phyloP scores from a whole-genome alignment of 2,113 vertebrate genomes.

The Trachemys scripta region DNA sequence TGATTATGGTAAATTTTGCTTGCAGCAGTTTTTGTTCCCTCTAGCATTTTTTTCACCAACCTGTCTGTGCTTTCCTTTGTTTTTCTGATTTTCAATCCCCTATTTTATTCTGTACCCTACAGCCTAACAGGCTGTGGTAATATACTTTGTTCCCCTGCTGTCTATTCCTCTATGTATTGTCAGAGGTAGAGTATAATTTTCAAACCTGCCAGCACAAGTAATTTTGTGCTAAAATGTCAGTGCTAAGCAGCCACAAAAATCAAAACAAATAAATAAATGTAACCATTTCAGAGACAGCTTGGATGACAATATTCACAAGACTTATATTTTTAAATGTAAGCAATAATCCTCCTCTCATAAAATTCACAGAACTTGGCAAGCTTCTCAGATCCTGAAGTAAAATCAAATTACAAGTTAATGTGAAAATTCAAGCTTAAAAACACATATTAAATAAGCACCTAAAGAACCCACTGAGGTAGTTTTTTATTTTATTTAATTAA shows the following conservation, averaged over 20 bases:
- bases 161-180: conserved; percentile 30
- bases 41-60: conserved; percentile 39
- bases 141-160: conserved; percentile 24
- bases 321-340: background rate
- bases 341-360: background rate
- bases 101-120: conserved; percentile 33
- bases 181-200: conserved; percentile 23
- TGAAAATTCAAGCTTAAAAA: background rate
- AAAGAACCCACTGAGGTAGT: fast-evolving
- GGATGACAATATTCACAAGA: background rate
- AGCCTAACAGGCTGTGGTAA: conserved; percentile 47
- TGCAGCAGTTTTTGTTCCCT: conserved; percentile 69
- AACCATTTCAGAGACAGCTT: conserved; percentile 10
- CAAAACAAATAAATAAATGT: background rate
- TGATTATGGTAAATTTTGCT: conserved; percentile 74
- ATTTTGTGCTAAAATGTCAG: conserved; percentile 29
- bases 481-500: background rate
- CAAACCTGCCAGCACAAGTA: conserved; percentile 32
- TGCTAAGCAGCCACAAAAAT: background rate
- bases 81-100: conserved; percentile 49
- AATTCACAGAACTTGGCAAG: background rate
- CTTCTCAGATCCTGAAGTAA: background rate
- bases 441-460: background rate
- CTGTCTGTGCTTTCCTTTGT: background rate
- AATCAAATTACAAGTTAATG: background rate